Percentiles rank a stretch among this genome's conserved stretches.
Conservation (phyloP, 2,113 vertebrate genomes). For the Muntiacus muntjak region DNA sequence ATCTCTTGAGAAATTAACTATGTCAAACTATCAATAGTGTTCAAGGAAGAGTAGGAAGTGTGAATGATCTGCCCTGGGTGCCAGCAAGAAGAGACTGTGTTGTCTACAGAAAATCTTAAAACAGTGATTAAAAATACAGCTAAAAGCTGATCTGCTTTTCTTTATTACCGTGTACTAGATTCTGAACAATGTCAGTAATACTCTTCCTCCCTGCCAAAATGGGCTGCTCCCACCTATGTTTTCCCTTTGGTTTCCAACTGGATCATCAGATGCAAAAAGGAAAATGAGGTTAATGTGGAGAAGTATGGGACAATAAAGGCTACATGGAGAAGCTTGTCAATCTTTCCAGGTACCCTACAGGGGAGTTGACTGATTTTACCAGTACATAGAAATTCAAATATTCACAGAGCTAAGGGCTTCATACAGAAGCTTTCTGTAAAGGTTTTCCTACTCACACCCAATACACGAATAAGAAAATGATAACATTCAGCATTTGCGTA, state of each 20-base stretch:
- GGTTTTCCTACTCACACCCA: not conserved
- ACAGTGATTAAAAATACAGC: not conserved
- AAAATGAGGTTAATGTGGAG: not conserved
- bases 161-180: not conserved
- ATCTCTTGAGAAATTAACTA: not conserved
- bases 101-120: not conserved
- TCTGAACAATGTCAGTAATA: not conserved
- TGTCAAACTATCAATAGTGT: not conserved
- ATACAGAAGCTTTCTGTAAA: not conserved
- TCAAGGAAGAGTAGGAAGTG: not conserved
- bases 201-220: not conserved
- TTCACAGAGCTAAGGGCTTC: not conserved
- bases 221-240: not conserved
- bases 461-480: not conserved
- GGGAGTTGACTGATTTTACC: not conserved
- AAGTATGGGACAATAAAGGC: not conserved
- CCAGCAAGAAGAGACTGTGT: not conserved
- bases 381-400: not conserved
- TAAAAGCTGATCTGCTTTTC: not conserved
- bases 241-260: not conserved
- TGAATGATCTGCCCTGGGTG: not conserved
- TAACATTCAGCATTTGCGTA: not conserved
- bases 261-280: not conserved
- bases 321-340: not conserved
- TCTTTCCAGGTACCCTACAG: not conserved